These are phyloP conservation scores for Semicossyphus pulcher DNA, from an alignment of 2,113 vertebrate species.

Conservation along the genomic window DNA sequence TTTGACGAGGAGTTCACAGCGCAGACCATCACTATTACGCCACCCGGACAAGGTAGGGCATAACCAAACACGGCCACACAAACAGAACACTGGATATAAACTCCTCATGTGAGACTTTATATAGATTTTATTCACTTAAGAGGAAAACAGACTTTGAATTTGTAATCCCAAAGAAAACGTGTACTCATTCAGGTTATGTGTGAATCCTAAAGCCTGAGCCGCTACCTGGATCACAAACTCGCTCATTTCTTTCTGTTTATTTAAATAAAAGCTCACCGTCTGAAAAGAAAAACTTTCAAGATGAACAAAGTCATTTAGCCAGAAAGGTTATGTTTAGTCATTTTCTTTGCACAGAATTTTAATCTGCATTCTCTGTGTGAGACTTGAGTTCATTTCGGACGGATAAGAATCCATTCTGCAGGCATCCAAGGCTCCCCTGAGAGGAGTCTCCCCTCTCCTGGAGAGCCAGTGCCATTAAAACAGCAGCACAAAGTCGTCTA, in stretches of 20 bases:
- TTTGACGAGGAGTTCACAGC: slow-evolving; percentile 97
- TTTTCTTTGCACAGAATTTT: no score
- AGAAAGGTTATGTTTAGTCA: no score
- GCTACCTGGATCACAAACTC: no score
- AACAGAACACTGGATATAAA: background rate
- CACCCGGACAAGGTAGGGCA: slow-evolving; percentile 94
- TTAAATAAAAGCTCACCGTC: no score
- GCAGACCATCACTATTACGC: slow-evolving; percentile 97
- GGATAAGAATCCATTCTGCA: slow-evolving; percentile 6
- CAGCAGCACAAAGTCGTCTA: background rate
- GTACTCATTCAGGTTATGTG: no score
- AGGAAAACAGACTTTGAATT: no score
- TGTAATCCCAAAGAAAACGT: no score
- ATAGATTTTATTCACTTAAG: no score
- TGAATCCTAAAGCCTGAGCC: no score
- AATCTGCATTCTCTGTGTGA: background rate
- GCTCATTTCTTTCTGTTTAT: no score
- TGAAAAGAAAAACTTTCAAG: no score
- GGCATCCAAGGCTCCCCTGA: slow-evolving; percentile 32
- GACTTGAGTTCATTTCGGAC: background rate
- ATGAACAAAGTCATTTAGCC: background rate
- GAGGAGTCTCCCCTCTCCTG: slow-evolving; percentile 73
- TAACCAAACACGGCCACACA: background rate
- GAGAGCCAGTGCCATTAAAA: slow-evolving; percentile 47
- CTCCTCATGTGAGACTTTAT: no score